These are phyloP conservation scores for Meganola albula DNA, from an alignment of 2,888 invertebrate species.

Conservation along the genomic window DNA sequence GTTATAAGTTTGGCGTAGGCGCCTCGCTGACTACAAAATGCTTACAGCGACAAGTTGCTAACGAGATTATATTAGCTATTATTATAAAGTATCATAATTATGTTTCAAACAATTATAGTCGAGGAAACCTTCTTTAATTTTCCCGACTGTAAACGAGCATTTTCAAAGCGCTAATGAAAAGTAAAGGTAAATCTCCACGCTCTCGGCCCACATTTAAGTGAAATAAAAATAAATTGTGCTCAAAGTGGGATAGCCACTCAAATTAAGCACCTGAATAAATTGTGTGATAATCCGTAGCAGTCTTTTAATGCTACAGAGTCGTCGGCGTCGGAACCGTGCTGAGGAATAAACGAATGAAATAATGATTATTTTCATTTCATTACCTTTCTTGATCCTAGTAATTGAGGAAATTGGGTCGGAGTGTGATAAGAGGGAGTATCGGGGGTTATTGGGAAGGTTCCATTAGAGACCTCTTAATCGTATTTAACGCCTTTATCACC, in stretches of 20 bases:
- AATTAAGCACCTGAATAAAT: conserved; percentile 78
- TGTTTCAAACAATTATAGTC: conserved; percentile 21
- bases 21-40: conserved; percentile 27
- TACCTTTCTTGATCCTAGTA: conserved; percentile 73
- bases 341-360: conserved; percentile 68
- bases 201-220: conserved; percentile 59
- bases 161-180: conserved; percentile 52
- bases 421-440: conserved; percentile 62
- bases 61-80: conserved; percentile 34
- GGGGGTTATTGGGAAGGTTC: conserved; percentile 56
- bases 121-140: conserved; percentile 24
- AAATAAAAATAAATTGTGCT: conserved; percentile 73
- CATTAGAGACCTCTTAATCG: conserved; percentile 68
- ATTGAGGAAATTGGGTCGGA: conserved; percentile 73
- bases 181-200: conserved; percentile 59
- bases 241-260: conserved; percentile 70
- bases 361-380: conserved; percentile 76
- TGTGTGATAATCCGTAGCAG: conserved; percentile 74
- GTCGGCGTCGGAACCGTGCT: conserved; percentile 48
- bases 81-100: conserved; percentile 26
- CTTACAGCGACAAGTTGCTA: conserved; percentile 19
- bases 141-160: conserved; percentile 26
- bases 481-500: conserved; percentile 72
- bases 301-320: conserved; percentile 69
- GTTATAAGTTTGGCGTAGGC: conserved; percentile 51